Percentiles rank a stretch among this genome's conserved stretches.
phyloP scores from a whole-genome alignment of 1,140 invertebrate genomes.

The Gryon sp. region DNA sequence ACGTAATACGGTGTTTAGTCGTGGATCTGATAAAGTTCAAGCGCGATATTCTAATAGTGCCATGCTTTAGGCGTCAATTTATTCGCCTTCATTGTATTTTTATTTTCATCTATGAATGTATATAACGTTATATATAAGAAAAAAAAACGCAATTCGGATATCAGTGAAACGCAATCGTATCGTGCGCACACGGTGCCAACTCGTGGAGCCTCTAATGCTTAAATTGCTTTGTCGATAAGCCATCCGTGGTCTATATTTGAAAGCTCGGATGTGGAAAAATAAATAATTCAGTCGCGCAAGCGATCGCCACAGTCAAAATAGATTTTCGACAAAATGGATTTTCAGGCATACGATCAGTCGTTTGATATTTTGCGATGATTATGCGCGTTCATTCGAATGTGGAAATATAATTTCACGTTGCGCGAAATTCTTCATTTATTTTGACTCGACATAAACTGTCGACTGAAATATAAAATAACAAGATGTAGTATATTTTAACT shows the following conservation, averaged over 20 bases:
- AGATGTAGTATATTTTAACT: conserved; percentile 11
- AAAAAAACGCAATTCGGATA: conserved; percentile 52
- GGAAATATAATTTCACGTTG: conserved; percentile 46
- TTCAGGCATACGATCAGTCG: conserved; percentile 28
- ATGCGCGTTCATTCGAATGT: conserved; percentile 39
- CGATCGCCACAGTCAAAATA: conserved; percentile 48
- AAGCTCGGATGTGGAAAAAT: conserved; percentile 57
- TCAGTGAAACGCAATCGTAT: conserved; percentile 37
- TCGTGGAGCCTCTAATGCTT: conserved; percentile 38
- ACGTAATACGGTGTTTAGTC: conserved; percentile 63
- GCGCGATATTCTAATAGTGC: conserved; percentile 45
- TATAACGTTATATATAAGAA: conserved; percentile 49
- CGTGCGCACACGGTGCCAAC: conserved; percentile 38
- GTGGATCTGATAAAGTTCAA: conserved; percentile 62
- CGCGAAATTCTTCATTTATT: conserved; percentile 51
- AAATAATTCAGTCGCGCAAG: conserved; percentile 61
- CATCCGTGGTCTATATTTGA: conserved; percentile 52
- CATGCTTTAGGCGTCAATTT: conserved; percentile 37
- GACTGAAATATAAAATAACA: conserved; percentile 2
- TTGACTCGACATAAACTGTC: background rate
- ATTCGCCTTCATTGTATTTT: conserved; percentile 1
- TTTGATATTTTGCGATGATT: conserved; percentile 49
- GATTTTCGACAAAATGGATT: conserved; percentile 46
- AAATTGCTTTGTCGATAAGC: conserved; percentile 62
- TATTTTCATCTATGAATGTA: conserved; percentile 9